Evolutionary conservation across 2,797 vertebrate species (phyloP).

Genomic region (Salmo trutta): DNA sequence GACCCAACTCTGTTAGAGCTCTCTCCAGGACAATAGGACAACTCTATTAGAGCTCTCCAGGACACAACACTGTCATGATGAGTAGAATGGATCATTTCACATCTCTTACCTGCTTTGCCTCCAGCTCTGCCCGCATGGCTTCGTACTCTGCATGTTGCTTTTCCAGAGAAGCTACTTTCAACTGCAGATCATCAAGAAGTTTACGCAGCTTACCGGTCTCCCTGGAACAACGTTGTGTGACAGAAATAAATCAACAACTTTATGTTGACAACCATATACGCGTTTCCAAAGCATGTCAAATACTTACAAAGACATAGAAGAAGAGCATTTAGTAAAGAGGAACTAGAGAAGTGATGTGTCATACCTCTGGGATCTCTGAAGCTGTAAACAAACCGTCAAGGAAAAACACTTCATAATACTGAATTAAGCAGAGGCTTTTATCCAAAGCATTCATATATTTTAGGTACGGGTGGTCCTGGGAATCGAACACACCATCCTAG

Average conservation of each 20-base stretch:
- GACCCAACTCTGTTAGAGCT: too few relatives aligned
- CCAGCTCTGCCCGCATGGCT: slow-evolving; percentile 82
- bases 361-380: slow-evolving; percentile 85
- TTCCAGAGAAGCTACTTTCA: slow-evolving; percentile 82
- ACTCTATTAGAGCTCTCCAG: too few relatives aligned
- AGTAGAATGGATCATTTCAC: not conserved
- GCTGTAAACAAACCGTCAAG: slow-evolving; percentile 82
- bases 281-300: not conserved
- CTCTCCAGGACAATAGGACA: too few relatives aligned
- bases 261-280: not conserved
- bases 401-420: slow-evolving; percentile 41
- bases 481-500: too few relatives aligned
- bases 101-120: slow-evolving; percentile 85
- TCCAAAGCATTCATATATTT: not conserved
- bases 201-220: slow-evolving; percentile 84
- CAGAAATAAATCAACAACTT: not conserved
- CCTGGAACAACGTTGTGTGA: slow-evolving; percentile 61
- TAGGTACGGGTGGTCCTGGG: too few relatives aligned
- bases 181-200: slow-evolving; percentile 88
- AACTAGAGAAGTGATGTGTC: slow-evolving; percentile 15
- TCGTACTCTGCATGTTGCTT: slow-evolving; percentile 83
- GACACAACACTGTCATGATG: not conserved
- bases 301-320: slow-evolving; percentile 17
- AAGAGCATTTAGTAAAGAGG: not conserved
- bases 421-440: too few relatives aligned